Evolutionary conservation across 2,797 vertebrate genomes (phyloP).

Genomic region (Glyptemys insculpta): DNA sequence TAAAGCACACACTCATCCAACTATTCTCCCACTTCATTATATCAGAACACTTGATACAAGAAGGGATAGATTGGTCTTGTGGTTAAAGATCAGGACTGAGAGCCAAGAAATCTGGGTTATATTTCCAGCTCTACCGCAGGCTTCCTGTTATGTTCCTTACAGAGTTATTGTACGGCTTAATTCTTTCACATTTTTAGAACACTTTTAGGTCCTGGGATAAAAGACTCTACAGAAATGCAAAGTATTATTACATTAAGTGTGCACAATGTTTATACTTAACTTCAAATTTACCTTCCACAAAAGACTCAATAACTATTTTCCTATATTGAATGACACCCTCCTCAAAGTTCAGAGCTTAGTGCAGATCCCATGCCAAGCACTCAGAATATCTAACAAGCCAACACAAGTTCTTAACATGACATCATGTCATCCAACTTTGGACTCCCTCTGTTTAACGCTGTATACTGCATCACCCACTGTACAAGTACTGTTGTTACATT

Average conservation of each 20-base stretch:
- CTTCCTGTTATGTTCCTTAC: neutral
- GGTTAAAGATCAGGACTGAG: neutral
- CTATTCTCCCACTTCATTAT: neutral
- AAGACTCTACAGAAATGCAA: neutral
- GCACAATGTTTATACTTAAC: neutral
- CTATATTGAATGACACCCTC: neutral
- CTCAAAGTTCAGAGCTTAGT: neutral
- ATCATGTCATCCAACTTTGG: neutral
- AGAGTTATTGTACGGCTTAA: neutral
- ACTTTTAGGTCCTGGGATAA: neutral
- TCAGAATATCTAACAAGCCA: neutral
- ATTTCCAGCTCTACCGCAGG: neutral
- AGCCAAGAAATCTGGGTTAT: neutral
- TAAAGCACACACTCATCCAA: neutral
- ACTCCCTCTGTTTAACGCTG: neutral
- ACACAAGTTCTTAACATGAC: neutral
- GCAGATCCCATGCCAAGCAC: neutral
- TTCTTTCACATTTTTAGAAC: neutral
- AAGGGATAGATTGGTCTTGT: neutral
- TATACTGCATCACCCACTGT: neutral
- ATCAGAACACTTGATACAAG: neutral
- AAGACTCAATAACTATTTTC: neutral
- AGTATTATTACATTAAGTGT: neutral
- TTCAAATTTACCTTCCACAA: neutral
- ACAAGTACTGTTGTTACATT: neutral